These are phyloP conservation scores for Microchrysa polita DNA, from an alignment of 2,888 invertebrate species.

Conservation along the genomic window DNA sequence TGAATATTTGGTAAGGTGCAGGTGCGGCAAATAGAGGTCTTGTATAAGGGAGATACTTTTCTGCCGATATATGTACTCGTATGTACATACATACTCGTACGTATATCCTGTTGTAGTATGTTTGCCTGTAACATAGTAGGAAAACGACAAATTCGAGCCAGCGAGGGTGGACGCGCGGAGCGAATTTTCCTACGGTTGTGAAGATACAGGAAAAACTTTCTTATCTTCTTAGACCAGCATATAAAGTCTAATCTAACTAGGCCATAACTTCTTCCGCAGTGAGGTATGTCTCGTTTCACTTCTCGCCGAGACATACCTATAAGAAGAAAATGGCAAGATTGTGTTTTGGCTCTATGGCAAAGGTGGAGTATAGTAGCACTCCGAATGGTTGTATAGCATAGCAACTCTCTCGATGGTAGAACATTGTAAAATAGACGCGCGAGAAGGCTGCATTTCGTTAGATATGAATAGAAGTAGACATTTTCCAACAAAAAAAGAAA, in stretches of 20 bases:
- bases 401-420: neutral
- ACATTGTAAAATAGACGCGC: neutral
- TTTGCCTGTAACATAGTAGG: too few species aligned
- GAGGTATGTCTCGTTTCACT: constrained; percentile 10
- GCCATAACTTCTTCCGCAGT: constrained; percentile 32
- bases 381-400: neutral
- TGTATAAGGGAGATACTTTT: too few species aligned
- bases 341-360: neutral
- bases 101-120: too few species aligned
- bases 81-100: neutral
- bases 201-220: constrained; percentile 27
- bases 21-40: constrained; percentile 19
- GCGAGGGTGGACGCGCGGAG: too few species aligned
- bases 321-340: neutral
- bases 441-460: neutral
- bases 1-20: constrained; percentile 13
- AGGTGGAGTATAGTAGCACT: too few species aligned
- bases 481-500: too few species aligned
- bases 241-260: constrained; percentile 38
- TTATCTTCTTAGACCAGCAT: constrained; percentile 32
- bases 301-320: neutral
- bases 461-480: neutral
- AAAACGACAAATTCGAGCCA: too few species aligned
- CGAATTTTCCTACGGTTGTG: neutral
- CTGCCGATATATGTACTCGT: too few species aligned